These are phyloP conservation scores for Steinernema scapterisci DNA, from an alignment of 2,888 invertebrate species.

Conservation along the genomic window DNA sequence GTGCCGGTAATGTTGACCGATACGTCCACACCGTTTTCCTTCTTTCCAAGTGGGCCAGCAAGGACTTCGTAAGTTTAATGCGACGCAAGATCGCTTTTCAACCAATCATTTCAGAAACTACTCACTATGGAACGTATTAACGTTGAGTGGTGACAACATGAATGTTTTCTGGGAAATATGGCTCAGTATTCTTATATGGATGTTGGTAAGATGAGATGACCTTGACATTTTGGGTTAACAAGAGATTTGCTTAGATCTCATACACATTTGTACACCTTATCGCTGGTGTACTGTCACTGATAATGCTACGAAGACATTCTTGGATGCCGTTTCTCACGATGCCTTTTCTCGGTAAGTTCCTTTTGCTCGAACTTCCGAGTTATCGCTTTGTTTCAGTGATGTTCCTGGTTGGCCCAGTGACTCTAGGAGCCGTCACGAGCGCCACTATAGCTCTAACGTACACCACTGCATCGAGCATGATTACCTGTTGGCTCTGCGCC, in stretches of 20 bases:
- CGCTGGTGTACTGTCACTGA: neutral
- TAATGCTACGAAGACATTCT: conserved; percentile 12
- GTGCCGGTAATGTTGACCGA: neutral
- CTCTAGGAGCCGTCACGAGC: conserved; percentile 43
- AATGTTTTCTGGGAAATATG: conserved; percentile 56
- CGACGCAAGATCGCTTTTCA: neutral
- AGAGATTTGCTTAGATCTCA: neutral
- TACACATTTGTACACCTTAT: conserved; percentile 10
- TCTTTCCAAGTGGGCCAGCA: conserved; percentile 2
- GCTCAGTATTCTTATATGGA: conserved; percentile 58
- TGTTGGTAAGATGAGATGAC: conserved; percentile 38
- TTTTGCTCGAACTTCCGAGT: neutral
- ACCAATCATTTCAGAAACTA: conserved; percentile 28
- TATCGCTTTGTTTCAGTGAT: conserved; percentile 38
- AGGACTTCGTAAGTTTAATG: neutral
- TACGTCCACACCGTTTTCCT: neutral
- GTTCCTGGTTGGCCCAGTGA: conserved; percentile 43
- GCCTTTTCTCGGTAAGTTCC: conserved; percentile 2
- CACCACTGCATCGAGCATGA: conserved; percentile 46
- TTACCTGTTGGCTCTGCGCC: conserved; percentile 56
- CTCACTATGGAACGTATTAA: conserved; percentile 46
- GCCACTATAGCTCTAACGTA: conserved; percentile 49
- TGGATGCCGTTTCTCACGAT: conserved; percentile 27
- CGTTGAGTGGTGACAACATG: conserved; percentile 46
- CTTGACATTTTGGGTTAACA: neutral